phyloP scores from a whole-genome alignment of 2,888 invertebrate species.

The Cataglyphis livida region DNA sequence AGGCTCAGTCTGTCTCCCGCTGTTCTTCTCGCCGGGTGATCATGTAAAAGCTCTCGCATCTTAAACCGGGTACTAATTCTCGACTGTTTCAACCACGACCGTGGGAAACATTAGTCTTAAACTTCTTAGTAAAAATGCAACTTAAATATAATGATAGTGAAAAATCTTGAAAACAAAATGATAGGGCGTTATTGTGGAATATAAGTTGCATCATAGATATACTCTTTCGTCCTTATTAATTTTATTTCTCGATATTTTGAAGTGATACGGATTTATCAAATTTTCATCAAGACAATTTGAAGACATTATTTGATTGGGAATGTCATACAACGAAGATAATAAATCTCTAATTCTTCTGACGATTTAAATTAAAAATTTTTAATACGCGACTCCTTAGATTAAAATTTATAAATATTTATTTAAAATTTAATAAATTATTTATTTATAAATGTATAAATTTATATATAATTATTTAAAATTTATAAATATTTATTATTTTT shows the following conservation, averaged over 20 bases:
- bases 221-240: background rate
- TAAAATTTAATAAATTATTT: too few species aligned
- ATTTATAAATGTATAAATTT: too few species aligned
- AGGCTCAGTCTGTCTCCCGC: slow-evolving; percentile 63
- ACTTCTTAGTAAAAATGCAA: slow-evolving; percentile 11
- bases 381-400: background rate
- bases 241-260: background rate
- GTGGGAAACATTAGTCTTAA: slow-evolving; percentile 28
- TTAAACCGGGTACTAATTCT: slow-evolving; percentile 10
- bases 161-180: background rate
- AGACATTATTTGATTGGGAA: background rate
- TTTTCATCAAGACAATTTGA: background rate
- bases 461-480: too few species aligned
- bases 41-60: slow-evolving; percentile 31
- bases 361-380: background rate
- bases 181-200: background rate
- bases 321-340: background rate
- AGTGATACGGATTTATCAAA: background rate
- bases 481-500: background rate
- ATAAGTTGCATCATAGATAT: background rate
- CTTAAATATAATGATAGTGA: background rate
- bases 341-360: background rate
- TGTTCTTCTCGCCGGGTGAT: slow-evolving; percentile 52
- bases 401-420: too few species aligned
- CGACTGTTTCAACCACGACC: slow-evolving; percentile 14